These are phyloP conservation scores for Forbesichthys agassizii DNA, from an alignment of 2,113 vertebrate species.

Conservation along the genomic window DNA sequence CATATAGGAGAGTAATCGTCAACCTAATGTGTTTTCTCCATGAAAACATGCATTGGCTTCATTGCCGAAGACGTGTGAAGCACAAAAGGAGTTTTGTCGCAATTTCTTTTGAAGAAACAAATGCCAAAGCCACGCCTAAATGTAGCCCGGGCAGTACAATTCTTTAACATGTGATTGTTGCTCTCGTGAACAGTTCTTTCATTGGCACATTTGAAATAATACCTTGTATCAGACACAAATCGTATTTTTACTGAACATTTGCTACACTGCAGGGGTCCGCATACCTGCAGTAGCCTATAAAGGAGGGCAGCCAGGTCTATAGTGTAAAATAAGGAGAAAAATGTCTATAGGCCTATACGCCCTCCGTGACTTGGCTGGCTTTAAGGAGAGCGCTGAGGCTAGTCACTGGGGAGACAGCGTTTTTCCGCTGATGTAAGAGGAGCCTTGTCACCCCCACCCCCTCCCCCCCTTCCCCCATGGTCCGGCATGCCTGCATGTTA, in stretches of 20 bases:
- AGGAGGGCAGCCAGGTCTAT: neutral
- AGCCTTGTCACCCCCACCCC: constrained; percentile 15
- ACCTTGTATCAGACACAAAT: neutral
- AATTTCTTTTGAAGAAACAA: constrained; percentile 30
- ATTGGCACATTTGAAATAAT: neutral
- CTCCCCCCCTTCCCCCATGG: constrained; percentile 16
- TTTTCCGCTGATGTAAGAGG: constrained; percentile 28
- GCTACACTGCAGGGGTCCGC: neutral
- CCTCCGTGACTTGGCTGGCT: constrained; percentile 23
- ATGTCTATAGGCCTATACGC: constrained; percentile 4
- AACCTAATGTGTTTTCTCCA: constrained; percentile 47
- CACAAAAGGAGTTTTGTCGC: constrained; percentile 64
- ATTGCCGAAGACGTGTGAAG: constrained; percentile 42
- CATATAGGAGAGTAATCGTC: constrained; percentile 10
- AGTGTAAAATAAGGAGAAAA: constrained; percentile 12
- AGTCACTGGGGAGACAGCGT: constrained; percentile 29
- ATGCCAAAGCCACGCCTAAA: constrained; percentile 18
- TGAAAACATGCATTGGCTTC: constrained; percentile 68
- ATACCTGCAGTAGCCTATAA: too few species aligned
- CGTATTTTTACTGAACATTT: neutral
- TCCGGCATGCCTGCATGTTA: constrained; percentile 1
- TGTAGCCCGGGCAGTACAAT: constrained; percentile 20
- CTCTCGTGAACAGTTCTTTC: too few species aligned
- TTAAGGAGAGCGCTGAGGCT: constrained; percentile 12
- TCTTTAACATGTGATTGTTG: neutral